phyloP scores from a whole-genome alignment of 2,797 vertebrate genomes.

The Peromyscus eremicus region DNA sequence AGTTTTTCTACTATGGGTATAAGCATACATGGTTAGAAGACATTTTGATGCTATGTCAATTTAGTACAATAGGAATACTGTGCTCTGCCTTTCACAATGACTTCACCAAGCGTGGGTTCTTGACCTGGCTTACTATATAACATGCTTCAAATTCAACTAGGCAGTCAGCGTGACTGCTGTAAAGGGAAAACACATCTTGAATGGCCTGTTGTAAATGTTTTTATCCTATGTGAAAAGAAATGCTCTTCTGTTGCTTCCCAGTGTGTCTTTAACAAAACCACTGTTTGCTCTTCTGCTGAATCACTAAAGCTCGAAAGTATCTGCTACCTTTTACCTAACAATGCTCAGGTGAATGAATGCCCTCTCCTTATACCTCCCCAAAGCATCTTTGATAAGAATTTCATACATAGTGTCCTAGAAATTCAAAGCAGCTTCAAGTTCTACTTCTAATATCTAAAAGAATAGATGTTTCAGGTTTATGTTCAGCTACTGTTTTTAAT shows the following conservation, averaged over 20 bases:
- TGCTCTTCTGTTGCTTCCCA: background rate
- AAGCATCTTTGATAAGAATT: background rate
- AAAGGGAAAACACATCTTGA: background rate
- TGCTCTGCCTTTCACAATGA: background rate
- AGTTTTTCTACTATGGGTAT: background rate
- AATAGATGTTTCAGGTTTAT: slow-evolving; percentile 61
- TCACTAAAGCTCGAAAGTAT: background rate
- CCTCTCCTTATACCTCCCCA: background rate
- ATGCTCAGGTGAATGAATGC: background rate
- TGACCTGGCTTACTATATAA: no score
- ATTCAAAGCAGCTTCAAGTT: slow-evolving; percentile 48
- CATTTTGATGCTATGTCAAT: no score
- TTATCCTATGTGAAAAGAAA: background rate
- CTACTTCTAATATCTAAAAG: slow-evolving; percentile 62
- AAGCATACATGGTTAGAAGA: background rate
- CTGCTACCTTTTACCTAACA: slow-evolving; percentile 1
- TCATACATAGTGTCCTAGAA: slow-evolving; percentile 15
- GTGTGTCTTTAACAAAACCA: background rate
- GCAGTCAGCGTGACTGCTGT: no score
- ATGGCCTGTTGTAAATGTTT: background rate
- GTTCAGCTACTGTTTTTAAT: slow-evolving; percentile 45
- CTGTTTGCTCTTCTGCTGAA: background rate
- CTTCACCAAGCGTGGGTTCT: background rate
- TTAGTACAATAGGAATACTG: background rate
- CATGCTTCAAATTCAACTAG: background rate